These are phyloP conservation scores for Cordilura impudica DNA, from an alignment of 2,888 invertebrate species.

Conservation along the genomic window DNA sequence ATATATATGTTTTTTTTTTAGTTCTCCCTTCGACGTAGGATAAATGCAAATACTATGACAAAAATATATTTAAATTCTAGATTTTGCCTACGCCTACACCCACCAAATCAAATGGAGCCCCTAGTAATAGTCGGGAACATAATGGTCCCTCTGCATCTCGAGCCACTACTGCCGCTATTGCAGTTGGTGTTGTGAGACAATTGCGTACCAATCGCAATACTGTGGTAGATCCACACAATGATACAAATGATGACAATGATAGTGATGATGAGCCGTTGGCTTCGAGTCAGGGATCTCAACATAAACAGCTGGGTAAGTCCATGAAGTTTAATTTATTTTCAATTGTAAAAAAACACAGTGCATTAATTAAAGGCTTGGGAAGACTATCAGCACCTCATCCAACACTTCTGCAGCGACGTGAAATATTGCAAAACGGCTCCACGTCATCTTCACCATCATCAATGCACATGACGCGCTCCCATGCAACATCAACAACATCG, in stretches of 20 bases:
- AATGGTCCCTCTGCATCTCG: constrained; percentile 70
- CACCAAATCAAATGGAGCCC: constrained; percentile 67
- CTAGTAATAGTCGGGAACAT: constrained; percentile 58
- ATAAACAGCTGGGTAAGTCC: constrained; percentile 66
- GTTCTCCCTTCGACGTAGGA: too few relatives aligned
- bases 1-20: neutral
- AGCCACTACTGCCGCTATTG: constrained; percentile 45
- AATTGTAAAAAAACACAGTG: constrained; percentile 16
- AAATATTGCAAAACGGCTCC: constrained; percentile 59
- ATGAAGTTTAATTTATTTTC: neutral
- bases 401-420: constrained; percentile 67
- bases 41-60: neutral
- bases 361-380: constrained; percentile 20
- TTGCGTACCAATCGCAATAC: constrained; percentile 76
- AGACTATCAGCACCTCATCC: constrained; percentile 69
- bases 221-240: constrained; percentile 68
- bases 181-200: constrained; percentile 68
- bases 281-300: constrained; percentile 69
- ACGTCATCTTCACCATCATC: constrained; percentile 59
- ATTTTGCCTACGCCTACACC: constrained; percentile 73
- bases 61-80: constrained; percentile 59
- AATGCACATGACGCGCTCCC: constrained; percentile 74
- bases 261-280: constrained; percentile 75
- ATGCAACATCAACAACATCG: constrained; percentile 71
- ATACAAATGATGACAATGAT: constrained; percentile 70